Evolutionary conservation across 2,113 vertebrate genomes (phyloP).

Genomic region (Monarcha castaneiventris): DNA sequence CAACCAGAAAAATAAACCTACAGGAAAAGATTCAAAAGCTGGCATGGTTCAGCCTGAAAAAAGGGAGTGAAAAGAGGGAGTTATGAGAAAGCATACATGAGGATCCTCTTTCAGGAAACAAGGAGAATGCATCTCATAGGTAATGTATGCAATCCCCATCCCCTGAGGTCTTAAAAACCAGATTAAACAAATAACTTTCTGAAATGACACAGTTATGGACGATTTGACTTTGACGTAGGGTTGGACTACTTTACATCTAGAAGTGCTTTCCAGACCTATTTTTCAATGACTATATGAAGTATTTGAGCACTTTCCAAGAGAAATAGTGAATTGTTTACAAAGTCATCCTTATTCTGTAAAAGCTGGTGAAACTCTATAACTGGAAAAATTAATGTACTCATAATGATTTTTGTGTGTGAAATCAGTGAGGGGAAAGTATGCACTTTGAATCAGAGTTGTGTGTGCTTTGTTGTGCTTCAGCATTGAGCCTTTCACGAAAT

Average conservation of each 20-base stretch:
- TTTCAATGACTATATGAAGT: neutral
- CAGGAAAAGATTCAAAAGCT: neutral
- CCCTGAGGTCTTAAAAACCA: neutral
- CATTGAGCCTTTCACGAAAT: neutral
- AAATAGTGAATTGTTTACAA: neutral
- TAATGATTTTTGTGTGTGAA: neutral
- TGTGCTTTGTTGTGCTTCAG: neutral
- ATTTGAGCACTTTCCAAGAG: conserved; percentile 19
- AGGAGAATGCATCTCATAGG: neutral
- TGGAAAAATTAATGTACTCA: neutral
- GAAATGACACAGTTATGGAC: neutral
- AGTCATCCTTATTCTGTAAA: neutral
- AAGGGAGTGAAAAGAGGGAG: neutral
- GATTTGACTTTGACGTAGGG: neutral
- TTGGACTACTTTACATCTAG: neutral
- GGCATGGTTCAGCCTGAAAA: neutral
- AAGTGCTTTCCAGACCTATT: neutral
- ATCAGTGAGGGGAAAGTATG: neutral
- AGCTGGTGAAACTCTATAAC: neutral
- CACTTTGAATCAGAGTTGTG: neutral
- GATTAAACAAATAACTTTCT: conserved; percentile 8
- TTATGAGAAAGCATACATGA: neutral
- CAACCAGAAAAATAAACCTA: neutral
- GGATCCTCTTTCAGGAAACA: neutral
- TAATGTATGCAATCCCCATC: neutral